Evolutionary conservation across 2,888 invertebrate genomes (phyloP).

Genomic region (Tridacna crocea): DNA sequence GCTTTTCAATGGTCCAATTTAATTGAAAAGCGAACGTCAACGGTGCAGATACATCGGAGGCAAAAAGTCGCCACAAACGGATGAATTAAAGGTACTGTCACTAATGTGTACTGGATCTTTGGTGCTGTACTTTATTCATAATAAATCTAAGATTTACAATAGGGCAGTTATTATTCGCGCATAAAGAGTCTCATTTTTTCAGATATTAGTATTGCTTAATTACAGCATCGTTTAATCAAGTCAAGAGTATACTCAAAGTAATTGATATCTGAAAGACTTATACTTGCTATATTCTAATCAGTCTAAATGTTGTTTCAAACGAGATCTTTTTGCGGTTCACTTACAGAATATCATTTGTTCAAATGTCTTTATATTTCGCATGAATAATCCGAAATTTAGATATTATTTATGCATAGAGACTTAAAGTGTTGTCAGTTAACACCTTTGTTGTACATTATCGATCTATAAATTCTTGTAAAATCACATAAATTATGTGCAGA

Average conservation of each 20-base stretch:
- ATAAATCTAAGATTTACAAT: too few relatives aligned
- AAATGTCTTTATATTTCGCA: conserved; percentile 9
- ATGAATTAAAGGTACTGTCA: conserved; percentile 39
- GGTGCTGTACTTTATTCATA: too few relatives aligned
- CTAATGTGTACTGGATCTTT: conserved; percentile 13
- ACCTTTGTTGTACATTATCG: conserved; percentile 9
- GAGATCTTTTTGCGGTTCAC: background rate
- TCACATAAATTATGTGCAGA: conserved; percentile 5
- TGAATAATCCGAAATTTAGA: conserved; percentile 21
- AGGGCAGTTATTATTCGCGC: too few relatives aligned
- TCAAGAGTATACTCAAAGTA: too few relatives aligned
- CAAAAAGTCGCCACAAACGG: conserved; percentile 48
- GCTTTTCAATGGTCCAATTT: conserved; percentile 55
- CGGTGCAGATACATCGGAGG: conserved; percentile 36
- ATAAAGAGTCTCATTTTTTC: too few relatives aligned
- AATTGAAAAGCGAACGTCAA: conserved; percentile 62
- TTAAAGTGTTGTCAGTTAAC: conserved; percentile 13
- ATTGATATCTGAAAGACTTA: too few relatives aligned
- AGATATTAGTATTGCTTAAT: too few relatives aligned
- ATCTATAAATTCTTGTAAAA: conserved; percentile 14
- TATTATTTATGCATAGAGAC: conserved; percentile 28
- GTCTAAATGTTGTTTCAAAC: background rate
- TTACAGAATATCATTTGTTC: background rate
- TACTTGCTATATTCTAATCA: too few relatives aligned
- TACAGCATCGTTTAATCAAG: too few relatives aligned